These are phyloP conservation scores for Scolopax rusticola DNA, from an alignment of 2,797 vertebrate species.

Conservation along the genomic window DNA sequence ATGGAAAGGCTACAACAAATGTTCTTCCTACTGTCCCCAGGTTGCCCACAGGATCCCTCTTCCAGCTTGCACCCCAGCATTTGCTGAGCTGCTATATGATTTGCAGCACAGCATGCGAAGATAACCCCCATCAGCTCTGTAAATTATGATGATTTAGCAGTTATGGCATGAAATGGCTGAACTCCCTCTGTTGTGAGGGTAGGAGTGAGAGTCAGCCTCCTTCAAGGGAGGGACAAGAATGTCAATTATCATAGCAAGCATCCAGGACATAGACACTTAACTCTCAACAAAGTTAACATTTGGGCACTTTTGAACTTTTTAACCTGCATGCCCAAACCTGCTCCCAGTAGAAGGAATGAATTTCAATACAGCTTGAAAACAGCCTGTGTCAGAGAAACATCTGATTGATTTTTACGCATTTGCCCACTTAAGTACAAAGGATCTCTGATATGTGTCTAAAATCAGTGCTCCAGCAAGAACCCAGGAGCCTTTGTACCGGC, in stretches of 20 bases:
- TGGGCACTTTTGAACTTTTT: not conserved
- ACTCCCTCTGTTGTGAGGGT: not conserved
- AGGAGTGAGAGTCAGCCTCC: not conserved
- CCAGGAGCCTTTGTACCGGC: not conserved
- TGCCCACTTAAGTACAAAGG: not conserved
- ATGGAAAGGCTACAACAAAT: not conserved
- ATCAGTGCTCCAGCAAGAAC: not conserved
- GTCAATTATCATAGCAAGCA: not conserved
- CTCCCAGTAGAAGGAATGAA: not conserved
- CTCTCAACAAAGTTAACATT: not conserved
- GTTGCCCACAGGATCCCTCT: not conserved
- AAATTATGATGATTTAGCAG: not conserved
- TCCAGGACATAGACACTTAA: not conserved
- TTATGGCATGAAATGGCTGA: not conserved
- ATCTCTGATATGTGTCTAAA: not conserved
- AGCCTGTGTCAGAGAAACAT: not conserved
- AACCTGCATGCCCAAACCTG: not conserved
- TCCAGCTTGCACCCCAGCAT: not conserved
- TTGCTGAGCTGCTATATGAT: not conserved
- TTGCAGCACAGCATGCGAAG: not conserved
- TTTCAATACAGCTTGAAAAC: not conserved
- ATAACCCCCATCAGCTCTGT: not conserved
- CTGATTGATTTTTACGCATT: not conserved
- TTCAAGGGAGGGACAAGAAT: not conserved
- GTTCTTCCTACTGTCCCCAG: not conserved